Conservation (phyloP, 2,797 vertebrate genomes). For the Hydrocynus forskahlii region DNA sequence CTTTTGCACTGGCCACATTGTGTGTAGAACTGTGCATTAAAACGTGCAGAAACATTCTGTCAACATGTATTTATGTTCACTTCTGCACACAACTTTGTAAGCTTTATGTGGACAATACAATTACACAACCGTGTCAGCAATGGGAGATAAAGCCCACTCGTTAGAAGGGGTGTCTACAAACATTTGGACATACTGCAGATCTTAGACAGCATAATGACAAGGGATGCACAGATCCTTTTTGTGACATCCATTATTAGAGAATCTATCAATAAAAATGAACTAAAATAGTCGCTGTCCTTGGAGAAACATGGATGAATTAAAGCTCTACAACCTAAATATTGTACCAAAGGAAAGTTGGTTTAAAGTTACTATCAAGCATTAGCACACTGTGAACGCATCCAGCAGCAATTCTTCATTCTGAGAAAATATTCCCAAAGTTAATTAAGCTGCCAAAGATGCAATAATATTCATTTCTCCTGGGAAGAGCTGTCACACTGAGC, state of each 20-base stretch:
- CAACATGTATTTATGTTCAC: no score
- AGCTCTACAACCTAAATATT: neutral
- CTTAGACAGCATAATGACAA: neutral
- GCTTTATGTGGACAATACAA: neutral
- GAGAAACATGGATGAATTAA: neutral
- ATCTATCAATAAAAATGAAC: neutral
- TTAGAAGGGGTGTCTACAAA: neutral
- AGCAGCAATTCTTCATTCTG: constrained; percentile 23
- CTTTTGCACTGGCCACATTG: no score
- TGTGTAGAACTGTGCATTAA: neutral
- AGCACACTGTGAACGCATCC: neutral
- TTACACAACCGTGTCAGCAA: neutral
- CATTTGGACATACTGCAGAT: neutral
- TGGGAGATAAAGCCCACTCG: neutral
- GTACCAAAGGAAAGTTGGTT: neutral
- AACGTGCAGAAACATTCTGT: no score
- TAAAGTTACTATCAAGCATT: neutral
- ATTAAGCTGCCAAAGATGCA: constrained; percentile 37
- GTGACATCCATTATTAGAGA: neutral
- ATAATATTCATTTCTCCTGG: constrained; percentile 2
- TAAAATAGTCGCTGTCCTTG: no score
- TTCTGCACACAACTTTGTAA: no score
- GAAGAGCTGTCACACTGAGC: neutral
- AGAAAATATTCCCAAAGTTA: neutral
- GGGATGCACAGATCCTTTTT: neutral